These are phyloP conservation scores for Enteromius mattozi DNA, from an alignment of 2,797 vertebrate genomes.

Conservation along the genomic window DNA sequence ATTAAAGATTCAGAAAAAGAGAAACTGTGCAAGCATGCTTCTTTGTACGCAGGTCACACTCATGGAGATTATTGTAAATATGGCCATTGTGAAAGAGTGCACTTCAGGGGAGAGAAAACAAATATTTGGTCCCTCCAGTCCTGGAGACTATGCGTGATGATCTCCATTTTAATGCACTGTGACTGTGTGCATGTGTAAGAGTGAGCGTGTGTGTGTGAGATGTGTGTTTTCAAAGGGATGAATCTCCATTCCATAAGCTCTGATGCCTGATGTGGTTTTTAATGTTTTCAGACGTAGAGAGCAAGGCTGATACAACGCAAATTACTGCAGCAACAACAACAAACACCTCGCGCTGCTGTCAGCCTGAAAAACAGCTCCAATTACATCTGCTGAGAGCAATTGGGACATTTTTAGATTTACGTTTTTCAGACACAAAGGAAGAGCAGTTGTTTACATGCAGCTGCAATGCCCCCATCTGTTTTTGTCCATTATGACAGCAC, in stretches of 20 bases:
- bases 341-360: slow-evolving; percentile 62
- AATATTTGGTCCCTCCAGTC: slow-evolving; percentile 82
- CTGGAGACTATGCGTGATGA: slow-evolving; percentile 75
- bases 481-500: slow-evolving; percentile 52
- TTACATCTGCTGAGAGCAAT: slow-evolving; percentile 71
- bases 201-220: neutral
- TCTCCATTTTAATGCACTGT: slow-evolving; percentile 85
- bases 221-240: slow-evolving; percentile 51
- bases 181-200: slow-evolving; percentile 71
- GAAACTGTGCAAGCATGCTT: slow-evolving; percentile 65
- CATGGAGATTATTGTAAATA: slow-evolving; percentile 83
- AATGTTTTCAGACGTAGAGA: slow-evolving; percentile 79
- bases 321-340: slow-evolving; percentile 62
- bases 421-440: slow-evolving; percentile 57
- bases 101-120: slow-evolving; percentile 82
- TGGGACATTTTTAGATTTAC: slow-evolving; percentile 71
- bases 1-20: slow-evolving; percentile 78
- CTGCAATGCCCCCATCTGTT: slow-evolving; percentile 56
- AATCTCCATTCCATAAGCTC: slow-evolving; percentile 46
- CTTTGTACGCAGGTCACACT: slow-evolving; percentile 55
- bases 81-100: slow-evolving; percentile 81
- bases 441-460: slow-evolving; percentile 65
- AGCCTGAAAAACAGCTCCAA: slow-evolving; percentile 67
- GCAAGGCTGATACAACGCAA: slow-evolving; percentile 78
- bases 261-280: slow-evolving; percentile 55